phyloP scores from a whole-genome alignment of 2,797 vertebrate species.

The Gobionotothen gibberifrons region DNA sequence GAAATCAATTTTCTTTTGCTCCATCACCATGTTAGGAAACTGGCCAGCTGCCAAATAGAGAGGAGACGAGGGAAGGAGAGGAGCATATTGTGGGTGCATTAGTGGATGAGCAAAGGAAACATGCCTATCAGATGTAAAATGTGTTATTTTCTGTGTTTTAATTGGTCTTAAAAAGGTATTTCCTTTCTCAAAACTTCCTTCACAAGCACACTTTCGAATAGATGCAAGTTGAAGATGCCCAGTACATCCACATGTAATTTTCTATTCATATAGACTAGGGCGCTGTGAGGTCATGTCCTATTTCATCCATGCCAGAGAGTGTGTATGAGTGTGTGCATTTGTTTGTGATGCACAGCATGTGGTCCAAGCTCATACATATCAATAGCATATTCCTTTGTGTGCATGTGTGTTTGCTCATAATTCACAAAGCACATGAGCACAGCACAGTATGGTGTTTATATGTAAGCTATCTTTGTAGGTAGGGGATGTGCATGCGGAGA shows the following conservation, averaged over 20 bases:
- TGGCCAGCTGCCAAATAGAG: constrained; percentile 64
- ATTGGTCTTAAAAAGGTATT: constrained; percentile 24
- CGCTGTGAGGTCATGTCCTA: constrained; percentile 63
- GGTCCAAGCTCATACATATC: constrained; percentile 45
- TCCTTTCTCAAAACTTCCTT: constrained; percentile 18
- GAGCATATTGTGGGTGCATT: constrained; percentile 47
- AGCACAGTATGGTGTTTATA: constrained; percentile 18
- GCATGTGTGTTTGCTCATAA: constrained; percentile 13
- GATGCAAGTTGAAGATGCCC: constrained; percentile 16
- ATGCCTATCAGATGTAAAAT: constrained; percentile 48
- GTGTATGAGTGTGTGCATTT: constrained; percentile 11
- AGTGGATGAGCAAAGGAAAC: constrained; percentile 41
- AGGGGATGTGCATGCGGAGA: constrained; percentile 30
- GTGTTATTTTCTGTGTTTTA: constrained; percentile 15
- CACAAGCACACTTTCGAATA: constrained; percentile 1
- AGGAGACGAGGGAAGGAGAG: constrained; percentile 42
- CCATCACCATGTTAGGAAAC: constrained; percentile 67
- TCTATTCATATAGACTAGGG: constrained; percentile 37
- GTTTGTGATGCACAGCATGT: constrained; percentile 22
- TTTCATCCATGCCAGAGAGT: constrained; percentile 41
- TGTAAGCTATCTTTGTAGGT: constrained; percentile 21
- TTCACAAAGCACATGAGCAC: constrained; percentile 21
- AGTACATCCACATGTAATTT: constrained; percentile 1
- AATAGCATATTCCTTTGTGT: constrained; percentile 25
- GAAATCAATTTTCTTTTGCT: constrained; percentile 81